These are phyloP conservation scores for Cebidichthys violaceus DNA, from an alignment of 2,113 vertebrate species.

Conservation along the genomic window DNA sequence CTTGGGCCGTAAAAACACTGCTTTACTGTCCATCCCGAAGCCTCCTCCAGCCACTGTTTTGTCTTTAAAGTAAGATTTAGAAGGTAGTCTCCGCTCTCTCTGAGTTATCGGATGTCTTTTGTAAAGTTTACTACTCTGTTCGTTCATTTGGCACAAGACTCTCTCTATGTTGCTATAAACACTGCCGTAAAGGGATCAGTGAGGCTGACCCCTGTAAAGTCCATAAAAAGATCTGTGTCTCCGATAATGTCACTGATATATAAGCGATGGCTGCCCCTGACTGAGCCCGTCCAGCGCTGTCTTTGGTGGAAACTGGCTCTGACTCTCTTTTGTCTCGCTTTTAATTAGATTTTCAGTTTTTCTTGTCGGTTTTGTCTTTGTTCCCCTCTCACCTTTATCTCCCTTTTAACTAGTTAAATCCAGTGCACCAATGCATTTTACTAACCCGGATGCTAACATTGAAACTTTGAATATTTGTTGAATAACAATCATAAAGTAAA, in stretches of 20 bases:
- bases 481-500: not conserved
- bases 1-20: slow-evolving; percentile 62
- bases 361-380: not conserved
- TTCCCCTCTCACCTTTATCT: not conserved
- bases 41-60: slow-evolving; percentile 44
- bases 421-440: not conserved
- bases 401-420: not conserved
- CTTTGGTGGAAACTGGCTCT: not conserved
- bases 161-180: slow-evolving; percentile 72
- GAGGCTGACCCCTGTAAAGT: slow-evolving; percentile 72
- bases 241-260: slow-evolving; percentile 73
- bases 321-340: not conserved
- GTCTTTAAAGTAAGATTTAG: slow-evolving; percentile 66
- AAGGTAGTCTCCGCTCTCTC: slow-evolving; percentile 46
- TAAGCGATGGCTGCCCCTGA: slow-evolving; percentile 39
- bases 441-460: not conserved
- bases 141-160: slow-evolving; percentile 71
- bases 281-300: slow-evolving; percentile 23
- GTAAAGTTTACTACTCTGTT: slow-evolving; percentile 76
- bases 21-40: slow-evolving; percentile 58
- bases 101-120: slow-evolving; percentile 72
- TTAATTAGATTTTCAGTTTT: slow-evolving; percentile 14
- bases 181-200: slow-evolving; percentile 67
- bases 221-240: slow-evolving; percentile 76
- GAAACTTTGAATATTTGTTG: not conserved